Evolutionary conservation across 1,140 invertebrate genomes (phyloP).

Genomic region (Hylaeus volcanicus): DNA sequence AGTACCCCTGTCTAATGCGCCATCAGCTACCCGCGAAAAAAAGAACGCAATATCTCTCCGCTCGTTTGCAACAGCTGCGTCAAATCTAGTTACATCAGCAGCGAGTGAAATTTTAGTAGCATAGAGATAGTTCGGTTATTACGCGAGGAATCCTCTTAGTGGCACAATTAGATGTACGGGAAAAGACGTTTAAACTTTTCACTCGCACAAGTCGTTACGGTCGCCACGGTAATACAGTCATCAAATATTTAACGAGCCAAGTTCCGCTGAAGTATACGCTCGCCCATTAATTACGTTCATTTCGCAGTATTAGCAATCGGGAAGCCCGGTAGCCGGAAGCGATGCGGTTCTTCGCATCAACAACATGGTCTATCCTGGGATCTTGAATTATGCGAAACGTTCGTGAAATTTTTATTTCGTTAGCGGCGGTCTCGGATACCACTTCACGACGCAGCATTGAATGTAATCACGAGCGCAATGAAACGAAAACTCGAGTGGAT

Average conservation of each 20-base stretch:
- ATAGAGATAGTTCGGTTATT: slow-evolving; percentile 29
- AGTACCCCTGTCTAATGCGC: background rate
- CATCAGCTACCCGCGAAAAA: background rate
- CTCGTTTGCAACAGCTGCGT: slow-evolving; percentile 22
- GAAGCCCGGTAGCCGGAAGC: too few relatives aligned
- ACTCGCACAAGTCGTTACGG: background rate
- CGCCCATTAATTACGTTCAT: slow-evolving; percentile 18
- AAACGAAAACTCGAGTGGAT: background rate
- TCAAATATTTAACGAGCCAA: slow-evolving; percentile 27
- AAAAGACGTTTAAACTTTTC: slow-evolving; percentile 36
- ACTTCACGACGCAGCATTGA: background rate
- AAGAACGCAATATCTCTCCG: background rate
- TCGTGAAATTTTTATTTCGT: background rate
- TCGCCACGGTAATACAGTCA: background rate
- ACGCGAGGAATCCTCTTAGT: slow-evolving; percentile 33
- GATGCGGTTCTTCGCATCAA: background rate
- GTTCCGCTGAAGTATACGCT: background rate
- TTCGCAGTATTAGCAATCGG: slow-evolving; percentile 11
- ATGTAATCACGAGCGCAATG: background rate
- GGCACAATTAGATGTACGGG: slow-evolving; percentile 24
- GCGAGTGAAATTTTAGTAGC: slow-evolving; percentile 15
- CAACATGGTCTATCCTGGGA: background rate
- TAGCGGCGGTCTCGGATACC: too few relatives aligned
- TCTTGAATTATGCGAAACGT: background rate
- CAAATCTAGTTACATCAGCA: slow-evolving; percentile 10